These are phyloP conservation scores for Hydriomena furcata DNA, from an alignment of 2,888 invertebrate species.

Conservation along the genomic window DNA sequence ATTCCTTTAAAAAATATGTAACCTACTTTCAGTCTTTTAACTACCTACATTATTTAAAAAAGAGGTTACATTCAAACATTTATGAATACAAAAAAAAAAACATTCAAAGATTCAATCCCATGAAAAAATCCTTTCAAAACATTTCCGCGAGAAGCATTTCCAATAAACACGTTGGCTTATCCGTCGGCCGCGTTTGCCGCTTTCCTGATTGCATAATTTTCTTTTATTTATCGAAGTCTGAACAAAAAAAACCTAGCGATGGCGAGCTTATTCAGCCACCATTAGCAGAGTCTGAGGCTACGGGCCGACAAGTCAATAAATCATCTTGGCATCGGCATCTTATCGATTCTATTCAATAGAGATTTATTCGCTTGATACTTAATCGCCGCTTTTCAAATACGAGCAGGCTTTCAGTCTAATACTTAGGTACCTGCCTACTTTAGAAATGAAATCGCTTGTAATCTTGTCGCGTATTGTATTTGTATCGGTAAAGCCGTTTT, in stretches of 20 bases:
- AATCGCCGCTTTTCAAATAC: slow-evolving; percentile 60
- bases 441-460: slow-evolving; percentile 40
- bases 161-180: slow-evolving; percentile 34
- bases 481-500: slow-evolving; percentile 19
- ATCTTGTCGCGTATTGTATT: slow-evolving; percentile 32
- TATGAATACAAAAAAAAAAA: too few relatives aligned
- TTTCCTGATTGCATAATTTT: slow-evolving; percentile 50
- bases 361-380: slow-evolving; percentile 59
- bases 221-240: slow-evolving; percentile 50
- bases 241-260: slow-evolving; percentile 47
- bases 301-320: slow-evolving; percentile 71
- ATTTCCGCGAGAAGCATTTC: slow-evolving; percentile 25
- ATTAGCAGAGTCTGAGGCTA: slow-evolving; percentile 47
- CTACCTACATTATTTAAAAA: too few relatives aligned
- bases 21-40: too few relatives aligned
- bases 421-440: slow-evolving; percentile 30
- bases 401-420: slow-evolving; percentile 56
- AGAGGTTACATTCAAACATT: too few relatives aligned
- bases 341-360: slow-evolving; percentile 73
- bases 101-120: slow-evolving; percentile 3
- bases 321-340: slow-evolving; percentile 71
- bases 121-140: slow-evolving; percentile 10
- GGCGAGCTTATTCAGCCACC: slow-evolving; percentile 55
- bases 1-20: too few relatives aligned
- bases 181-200: slow-evolving; percentile 38